phyloP scores from a whole-genome alignment of 2,888 invertebrate genomes.

The Alsophila aescularia region DNA sequence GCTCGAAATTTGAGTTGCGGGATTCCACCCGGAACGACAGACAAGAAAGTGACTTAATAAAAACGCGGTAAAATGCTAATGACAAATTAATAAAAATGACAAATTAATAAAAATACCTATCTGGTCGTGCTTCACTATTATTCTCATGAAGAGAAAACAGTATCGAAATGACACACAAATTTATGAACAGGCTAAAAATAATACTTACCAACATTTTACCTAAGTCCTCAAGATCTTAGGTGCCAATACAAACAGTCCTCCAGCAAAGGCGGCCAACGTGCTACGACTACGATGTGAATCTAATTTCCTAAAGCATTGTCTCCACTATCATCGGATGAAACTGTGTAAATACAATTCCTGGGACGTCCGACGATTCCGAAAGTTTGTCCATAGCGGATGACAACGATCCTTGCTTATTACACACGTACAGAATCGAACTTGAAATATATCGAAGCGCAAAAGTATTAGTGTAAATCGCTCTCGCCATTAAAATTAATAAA shows the following conservation, averaged over 20 bases:
- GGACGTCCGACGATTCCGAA: conserved; percentile 28
- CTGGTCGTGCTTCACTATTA: too few relatives aligned
- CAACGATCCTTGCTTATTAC: conserved; percentile 16
- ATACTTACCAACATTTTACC: background rate
- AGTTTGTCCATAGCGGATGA: conserved; percentile 27
- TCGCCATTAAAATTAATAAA: conserved; percentile 32
- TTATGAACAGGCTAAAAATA: background rate
- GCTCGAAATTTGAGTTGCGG: too few relatives aligned
- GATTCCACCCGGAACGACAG: too few relatives aligned
- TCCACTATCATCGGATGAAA: conserved; percentile 52
- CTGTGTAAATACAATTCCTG: conserved; percentile 38
- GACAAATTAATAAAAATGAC: too few relatives aligned
- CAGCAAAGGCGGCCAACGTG: conserved; percentile 63
- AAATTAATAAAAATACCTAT: too few relatives aligned
- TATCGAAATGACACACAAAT: too few relatives aligned
- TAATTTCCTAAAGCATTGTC: conserved; percentile 77
- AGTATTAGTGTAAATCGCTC: conserved; percentile 1
- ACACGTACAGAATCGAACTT: conserved; percentile 24
- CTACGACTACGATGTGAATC: conserved; percentile 66
- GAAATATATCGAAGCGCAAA: conserved; percentile 17
- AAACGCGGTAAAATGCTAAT: too few relatives aligned
- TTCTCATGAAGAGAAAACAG: too few relatives aligned
- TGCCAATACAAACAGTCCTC: conserved; percentile 46
- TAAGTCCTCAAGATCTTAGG: conserved; percentile 38
- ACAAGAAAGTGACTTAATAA: too few relatives aligned